Evolutionary conservation across 2,797 vertebrate species (phyloP).

Genomic region (Neosilurus mollespiculum): DNA sequence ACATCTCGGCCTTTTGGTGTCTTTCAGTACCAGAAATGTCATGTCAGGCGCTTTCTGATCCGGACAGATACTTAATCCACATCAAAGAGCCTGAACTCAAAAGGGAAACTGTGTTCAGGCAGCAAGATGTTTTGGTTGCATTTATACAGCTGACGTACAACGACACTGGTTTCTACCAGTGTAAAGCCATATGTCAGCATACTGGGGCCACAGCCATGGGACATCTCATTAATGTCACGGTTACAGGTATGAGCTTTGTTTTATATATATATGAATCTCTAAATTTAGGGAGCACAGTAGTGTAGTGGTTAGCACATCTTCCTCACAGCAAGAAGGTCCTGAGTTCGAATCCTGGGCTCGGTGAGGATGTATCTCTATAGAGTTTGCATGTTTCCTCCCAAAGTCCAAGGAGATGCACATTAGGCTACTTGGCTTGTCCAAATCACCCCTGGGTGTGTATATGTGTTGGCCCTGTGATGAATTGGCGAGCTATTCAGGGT

Average conservation of each 20-base stretch:
- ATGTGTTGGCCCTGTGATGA: too few species aligned
- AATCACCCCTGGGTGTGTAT: too few species aligned
- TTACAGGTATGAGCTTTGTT: slow-evolving; percentile 16
- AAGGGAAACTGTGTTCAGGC: neutral
- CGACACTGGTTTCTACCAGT: slow-evolving; percentile 3
- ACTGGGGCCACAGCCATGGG: neutral
- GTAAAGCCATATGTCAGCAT: neutral
- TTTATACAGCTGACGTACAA: neutral
- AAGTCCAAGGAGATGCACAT: too few species aligned
- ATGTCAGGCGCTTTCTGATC: neutral
- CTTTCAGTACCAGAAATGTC: accelerated
- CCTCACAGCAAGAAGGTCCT: too few species aligned
- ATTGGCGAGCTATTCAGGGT: too few species aligned
- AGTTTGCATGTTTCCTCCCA: too few species aligned
- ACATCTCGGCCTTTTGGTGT: neutral
- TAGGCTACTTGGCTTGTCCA: too few species aligned
- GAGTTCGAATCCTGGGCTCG: too few species aligned
- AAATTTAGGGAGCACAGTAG: too few species aligned
- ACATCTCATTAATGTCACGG: slow-evolving; percentile 11
- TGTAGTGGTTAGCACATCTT: too few species aligned
- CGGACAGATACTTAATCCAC: neutral
- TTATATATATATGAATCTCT: too few species aligned
- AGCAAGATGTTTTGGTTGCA: neutral
- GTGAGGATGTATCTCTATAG: too few species aligned
- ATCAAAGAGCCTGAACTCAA: neutral